Conservation (phyloP, 2,888 invertebrate genomes). For the Ennomos fuscantarius region DNA sequence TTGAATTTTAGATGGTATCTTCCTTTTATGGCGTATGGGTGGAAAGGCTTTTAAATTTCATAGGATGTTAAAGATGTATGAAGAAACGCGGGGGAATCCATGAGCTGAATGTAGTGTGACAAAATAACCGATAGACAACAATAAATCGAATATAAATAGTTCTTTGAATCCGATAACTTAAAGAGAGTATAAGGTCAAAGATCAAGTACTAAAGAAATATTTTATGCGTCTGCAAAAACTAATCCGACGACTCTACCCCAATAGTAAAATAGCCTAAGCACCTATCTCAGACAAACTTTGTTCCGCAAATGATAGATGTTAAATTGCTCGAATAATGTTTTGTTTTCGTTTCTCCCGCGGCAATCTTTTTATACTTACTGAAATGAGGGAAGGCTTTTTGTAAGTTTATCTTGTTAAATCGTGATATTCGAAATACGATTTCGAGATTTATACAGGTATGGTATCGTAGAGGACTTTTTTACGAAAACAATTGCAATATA, state of each 20-base stretch:
- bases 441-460: background rate
- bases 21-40: too few relatives aligned
- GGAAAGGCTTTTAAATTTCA: too few relatives aligned
- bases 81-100: too few relatives aligned
- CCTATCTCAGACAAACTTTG: conserved; percentile 10
- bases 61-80: too few relatives aligned
- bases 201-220: background rate
- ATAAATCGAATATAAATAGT: too few relatives aligned
- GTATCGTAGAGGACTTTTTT: too few relatives aligned
- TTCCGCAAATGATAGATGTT: conserved; percentile 10
- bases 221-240: background rate
- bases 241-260: background rate
- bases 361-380: conserved; percentile 1
- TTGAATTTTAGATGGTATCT: too few relatives aligned
- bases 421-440: background rate
- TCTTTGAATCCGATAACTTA: too few relatives aligned
- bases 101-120: too few relatives aligned
- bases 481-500: too few relatives aligned
- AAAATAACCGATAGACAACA: too few relatives aligned
- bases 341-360: background rate
- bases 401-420: background rate
- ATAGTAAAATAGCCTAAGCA: conserved; percentile 2
- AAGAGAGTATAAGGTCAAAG: too few relatives aligned
- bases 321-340: conserved; percentile 8
- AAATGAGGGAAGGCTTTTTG: background rate